Evolutionary conservation across 2,113 vertebrate species (phyloP).

Genomic region (Tauraco erythrolophus): DNA sequence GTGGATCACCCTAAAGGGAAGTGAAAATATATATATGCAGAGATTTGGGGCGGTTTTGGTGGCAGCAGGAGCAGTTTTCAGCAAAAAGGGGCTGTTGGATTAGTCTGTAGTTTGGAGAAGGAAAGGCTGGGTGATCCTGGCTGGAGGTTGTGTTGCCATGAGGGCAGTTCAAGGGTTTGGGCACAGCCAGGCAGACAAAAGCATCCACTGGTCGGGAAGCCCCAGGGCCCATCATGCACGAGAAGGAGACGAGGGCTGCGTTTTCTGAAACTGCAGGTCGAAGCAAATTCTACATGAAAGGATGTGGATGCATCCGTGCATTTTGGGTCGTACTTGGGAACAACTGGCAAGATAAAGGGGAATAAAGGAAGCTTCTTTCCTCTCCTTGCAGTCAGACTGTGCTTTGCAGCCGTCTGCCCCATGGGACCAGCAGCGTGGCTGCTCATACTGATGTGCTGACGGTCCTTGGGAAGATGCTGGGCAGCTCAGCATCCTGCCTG

Average conservation of each 20-base stretch:
- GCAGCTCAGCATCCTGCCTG: background rate
- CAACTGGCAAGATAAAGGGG: background rate
- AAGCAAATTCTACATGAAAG: background rate
- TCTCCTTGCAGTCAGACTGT: background rate
- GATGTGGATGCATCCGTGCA: fast-evolving
- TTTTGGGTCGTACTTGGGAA: fast-evolving
- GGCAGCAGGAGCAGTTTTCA: background rate
- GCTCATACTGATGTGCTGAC: background rate
- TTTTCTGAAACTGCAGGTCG: background rate
- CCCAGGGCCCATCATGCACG: background rate
- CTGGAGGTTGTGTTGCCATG: background rate
- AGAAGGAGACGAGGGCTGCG: background rate
- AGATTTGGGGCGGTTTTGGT: background rate
- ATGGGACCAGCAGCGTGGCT: background rate
- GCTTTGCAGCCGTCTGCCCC: background rate
- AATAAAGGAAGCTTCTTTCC: background rate
- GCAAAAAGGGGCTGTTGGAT: background rate
- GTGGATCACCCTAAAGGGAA: background rate
- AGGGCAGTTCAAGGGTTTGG: background rate
- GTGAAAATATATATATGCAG: fast-evolving
- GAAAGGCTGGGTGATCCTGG: background rate
- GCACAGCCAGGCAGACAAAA: background rate
- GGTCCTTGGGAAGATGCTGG: background rate
- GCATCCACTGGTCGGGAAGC: background rate
- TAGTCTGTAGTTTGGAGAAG: background rate